Evolutionary conservation across 2,797 vertebrate species (phyloP).

Genomic region (Hydrophis major): DNA sequence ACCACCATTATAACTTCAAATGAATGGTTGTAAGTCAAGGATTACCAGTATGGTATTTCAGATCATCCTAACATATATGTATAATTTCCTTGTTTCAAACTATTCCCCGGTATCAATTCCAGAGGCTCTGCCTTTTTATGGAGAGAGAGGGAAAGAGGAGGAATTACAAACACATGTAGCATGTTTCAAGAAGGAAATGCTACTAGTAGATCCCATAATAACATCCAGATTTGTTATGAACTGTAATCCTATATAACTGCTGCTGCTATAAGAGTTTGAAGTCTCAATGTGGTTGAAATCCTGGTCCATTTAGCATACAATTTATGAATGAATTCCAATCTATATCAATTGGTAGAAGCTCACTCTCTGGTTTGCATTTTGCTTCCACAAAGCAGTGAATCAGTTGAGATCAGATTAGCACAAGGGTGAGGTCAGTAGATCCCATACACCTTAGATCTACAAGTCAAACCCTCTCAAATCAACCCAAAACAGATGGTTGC

Average conservation of each 20-base stretch:
- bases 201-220: background rate
- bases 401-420: background rate
- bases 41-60: background rate
- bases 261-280: background rate
- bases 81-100: background rate
- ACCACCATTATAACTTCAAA: background rate
- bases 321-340: slow-evolving; percentile 9
- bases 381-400: background rate
- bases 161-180: background rate
- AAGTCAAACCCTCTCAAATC: background rate
- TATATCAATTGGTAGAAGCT: background rate
- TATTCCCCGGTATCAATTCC: background rate
- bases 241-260: background rate
- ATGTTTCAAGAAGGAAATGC: background rate
- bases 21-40: background rate
- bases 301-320: background rate
- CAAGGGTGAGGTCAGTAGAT: background rate
- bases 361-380: background rate
- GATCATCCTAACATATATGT: background rate
- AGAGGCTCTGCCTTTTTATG: background rate
- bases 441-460: background rate
- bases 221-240: slow-evolving; percentile 18
- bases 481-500: background rate
- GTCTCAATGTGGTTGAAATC: background rate
- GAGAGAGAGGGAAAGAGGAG: background rate